Percentiles rank a stretch among this genome's conserved stretches.
phyloP scores from a whole-genome alignment of 2,888 invertebrate genomes.

The Drosophila neotestacea region DNA sequence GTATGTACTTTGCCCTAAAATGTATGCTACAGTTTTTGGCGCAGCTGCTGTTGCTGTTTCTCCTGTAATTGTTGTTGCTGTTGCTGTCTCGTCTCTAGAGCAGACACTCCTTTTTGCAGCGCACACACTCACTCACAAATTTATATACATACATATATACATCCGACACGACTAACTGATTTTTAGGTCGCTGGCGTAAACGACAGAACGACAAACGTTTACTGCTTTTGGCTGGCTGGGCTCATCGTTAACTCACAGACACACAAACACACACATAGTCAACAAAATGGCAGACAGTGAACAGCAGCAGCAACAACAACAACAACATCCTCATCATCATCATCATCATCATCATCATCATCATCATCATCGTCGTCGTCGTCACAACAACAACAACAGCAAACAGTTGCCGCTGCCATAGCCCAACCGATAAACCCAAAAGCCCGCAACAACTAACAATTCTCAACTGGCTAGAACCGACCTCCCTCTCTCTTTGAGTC shows the following conservation, averaged over 20 bases:
- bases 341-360: constrained; percentile 46
- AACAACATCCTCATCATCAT: constrained; percentile 40
- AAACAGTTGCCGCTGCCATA: constrained; percentile 33
- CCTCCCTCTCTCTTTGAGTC: not conserved
- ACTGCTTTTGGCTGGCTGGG: constrained; percentile 49
- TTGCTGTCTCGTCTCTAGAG: constrained; percentile 63
- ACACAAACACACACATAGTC: constrained; percentile 15
- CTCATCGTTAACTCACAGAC: constrained; percentile 56
- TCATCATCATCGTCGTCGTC: constrained; percentile 41
- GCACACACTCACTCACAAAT: constrained; percentile 18
- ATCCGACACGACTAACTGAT: constrained; percentile 66
- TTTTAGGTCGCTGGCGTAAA: constrained; percentile 80
- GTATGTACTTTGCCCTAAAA: constrained; percentile 43
- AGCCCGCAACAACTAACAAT: constrained; percentile 36
- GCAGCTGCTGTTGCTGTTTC: constrained; percentile 53
- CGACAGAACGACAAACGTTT: constrained; percentile 70
- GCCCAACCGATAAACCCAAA: constrained; percentile 41
- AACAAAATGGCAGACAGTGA: constrained; percentile 54
- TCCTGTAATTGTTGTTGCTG: constrained; percentile 38
- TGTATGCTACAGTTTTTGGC: constrained; percentile 57
- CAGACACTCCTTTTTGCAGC: constrained; percentile 79
- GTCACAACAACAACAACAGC: constrained; percentile 29
- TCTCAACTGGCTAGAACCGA: constrained; percentile 17
- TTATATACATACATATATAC: constrained; percentile 22
- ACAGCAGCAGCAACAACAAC: constrained; percentile 36